These are phyloP conservation scores for Cyclina sinensis DNA, from an alignment of 1,140 invertebrate species.

Conservation along the genomic window DNA sequence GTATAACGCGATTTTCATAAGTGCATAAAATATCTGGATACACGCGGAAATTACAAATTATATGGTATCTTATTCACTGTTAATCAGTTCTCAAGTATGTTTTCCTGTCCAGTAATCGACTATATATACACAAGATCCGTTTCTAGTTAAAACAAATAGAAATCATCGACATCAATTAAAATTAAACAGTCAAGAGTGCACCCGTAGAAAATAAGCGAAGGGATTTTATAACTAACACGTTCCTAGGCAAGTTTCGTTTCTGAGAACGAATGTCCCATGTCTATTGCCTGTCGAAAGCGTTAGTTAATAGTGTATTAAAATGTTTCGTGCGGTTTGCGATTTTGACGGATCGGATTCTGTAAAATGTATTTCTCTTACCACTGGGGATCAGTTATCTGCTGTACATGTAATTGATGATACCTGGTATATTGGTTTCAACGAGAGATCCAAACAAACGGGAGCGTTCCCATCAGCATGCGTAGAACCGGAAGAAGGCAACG, in stretches of 20 bases:
- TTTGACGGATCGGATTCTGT: constrained; percentile 25
- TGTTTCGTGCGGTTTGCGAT: constrained; percentile 7
- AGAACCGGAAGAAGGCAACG: not conserved
- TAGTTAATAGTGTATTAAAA: not conserved
- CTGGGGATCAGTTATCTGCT: constrained; percentile 12
- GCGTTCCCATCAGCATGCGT: constrained; percentile 29
- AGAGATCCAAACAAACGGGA: constrained; percentile 13
- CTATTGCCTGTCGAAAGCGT: too few species aligned
- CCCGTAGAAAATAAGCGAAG: not conserved
- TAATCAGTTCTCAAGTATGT: not conserved
- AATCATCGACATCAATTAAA: too few species aligned
- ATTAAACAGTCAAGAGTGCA: not conserved
- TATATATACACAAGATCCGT: not conserved
- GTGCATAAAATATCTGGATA: too few species aligned
- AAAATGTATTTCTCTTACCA: constrained; percentile 1
- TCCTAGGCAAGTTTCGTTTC: too few species aligned
- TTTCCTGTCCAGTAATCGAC: not conserved
- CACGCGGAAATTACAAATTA: too few species aligned
- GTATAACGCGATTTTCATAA: too few species aligned
- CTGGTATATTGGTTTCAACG: constrained; percentile 47
- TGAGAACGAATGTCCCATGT: too few species aligned
- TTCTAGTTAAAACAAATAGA: too few species aligned
- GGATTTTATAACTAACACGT: not conserved
- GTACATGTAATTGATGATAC: constrained; percentile 9
- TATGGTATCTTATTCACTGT: too few species aligned